These are phyloP conservation scores for Corythaixoides concolor DNA, from an alignment of 2,113 vertebrate genomes.

Conservation along the genomic window DNA sequence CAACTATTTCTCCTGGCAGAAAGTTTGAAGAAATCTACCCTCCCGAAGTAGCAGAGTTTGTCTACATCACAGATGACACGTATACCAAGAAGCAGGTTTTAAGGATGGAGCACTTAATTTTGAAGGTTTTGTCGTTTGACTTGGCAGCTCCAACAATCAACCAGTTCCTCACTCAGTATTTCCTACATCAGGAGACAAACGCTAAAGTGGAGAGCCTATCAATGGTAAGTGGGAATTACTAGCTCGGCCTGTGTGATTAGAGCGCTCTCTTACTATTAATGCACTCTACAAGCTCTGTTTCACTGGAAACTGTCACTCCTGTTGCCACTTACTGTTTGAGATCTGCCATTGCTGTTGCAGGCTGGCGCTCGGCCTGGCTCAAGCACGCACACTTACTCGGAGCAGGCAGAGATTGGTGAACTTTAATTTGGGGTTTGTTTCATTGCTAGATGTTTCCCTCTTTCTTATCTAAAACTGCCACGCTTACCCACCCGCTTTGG, in stretches of 20 bases:
- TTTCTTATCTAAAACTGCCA: neutral
- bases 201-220: slow-evolving; percentile 87
- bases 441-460: neutral
- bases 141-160: slow-evolving; percentile 93
- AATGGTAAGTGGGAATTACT: slow-evolving; percentile 79
- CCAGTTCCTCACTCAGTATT: slow-evolving; percentile 96
- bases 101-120: slow-evolving; percentile 95
- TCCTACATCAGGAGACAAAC: slow-evolving; percentile 76
- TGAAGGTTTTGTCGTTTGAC: slow-evolving; percentile 97
- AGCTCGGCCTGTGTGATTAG: fast-evolving
- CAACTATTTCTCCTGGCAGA: slow-evolving; percentile 69
- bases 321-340: neutral
- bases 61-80: slow-evolving; percentile 98
- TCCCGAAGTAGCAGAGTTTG: slow-evolving; percentile 96
- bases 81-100: slow-evolving; percentile 98
- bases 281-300: neutral
- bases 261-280: neutral
- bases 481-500: neutral
- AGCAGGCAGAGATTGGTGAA: neutral
- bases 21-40: slow-evolving; percentile 99
- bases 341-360: fast-evolving
- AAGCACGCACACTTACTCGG: neutral
- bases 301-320: fast-evolving
- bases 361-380: neutral
- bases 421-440: neutral